Percentiles rank a stretch among this genome's conserved stretches.
phyloP scores from a whole-genome alignment of 2,888 invertebrate genomes.

The Uloborus plumipes region DNA sequence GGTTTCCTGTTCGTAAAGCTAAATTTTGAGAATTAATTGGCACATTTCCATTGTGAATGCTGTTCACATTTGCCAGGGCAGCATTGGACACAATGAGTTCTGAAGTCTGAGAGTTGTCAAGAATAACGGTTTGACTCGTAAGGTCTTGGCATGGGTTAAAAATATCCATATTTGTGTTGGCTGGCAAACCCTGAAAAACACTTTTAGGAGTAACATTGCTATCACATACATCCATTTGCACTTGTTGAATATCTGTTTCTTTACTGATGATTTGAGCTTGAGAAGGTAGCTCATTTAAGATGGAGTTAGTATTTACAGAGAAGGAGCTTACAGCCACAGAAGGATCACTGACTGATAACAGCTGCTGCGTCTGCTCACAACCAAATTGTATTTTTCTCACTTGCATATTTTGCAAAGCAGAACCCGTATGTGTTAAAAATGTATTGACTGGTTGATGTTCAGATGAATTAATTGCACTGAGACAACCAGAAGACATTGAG shows the following conservation, averaged over 20 bases:
- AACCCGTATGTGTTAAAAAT: background rate
- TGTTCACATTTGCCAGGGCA: conserved; percentile 14
- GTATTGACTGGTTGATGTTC: background rate
- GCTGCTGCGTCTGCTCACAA: background rate
- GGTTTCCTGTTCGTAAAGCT: conserved; percentile 2
- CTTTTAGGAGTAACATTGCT: background rate
- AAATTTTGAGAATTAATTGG: conserved; percentile 16
- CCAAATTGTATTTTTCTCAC: conserved; percentile 45
- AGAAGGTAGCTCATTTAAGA: conserved; percentile 11
- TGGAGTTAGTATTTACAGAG: conserved; percentile 21
- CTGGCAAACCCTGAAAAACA: conserved; percentile 25
- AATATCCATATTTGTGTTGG: conserved; percentile 19
- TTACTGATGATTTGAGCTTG: conserved; percentile 1
- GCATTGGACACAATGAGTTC: conserved; percentile 2
- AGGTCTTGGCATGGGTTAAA: conserved; percentile 31
- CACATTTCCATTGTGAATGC: conserved; percentile 27
- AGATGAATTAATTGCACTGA: conserved; percentile 45
- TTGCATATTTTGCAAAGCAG: conserved; percentile 40
- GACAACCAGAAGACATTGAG: conserved; percentile 52
- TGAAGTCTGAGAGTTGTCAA: conserved; percentile 6
- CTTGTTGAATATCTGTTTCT: background rate
- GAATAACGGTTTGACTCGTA: conserved; percentile 11
- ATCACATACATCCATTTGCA: conserved; percentile 7
- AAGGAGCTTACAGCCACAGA: conserved; percentile 13
- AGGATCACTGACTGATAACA: background rate